Evolutionary conservation across 2,888 invertebrate species (phyloP).

Genomic region (Eupithecia subumbrata): DNA sequence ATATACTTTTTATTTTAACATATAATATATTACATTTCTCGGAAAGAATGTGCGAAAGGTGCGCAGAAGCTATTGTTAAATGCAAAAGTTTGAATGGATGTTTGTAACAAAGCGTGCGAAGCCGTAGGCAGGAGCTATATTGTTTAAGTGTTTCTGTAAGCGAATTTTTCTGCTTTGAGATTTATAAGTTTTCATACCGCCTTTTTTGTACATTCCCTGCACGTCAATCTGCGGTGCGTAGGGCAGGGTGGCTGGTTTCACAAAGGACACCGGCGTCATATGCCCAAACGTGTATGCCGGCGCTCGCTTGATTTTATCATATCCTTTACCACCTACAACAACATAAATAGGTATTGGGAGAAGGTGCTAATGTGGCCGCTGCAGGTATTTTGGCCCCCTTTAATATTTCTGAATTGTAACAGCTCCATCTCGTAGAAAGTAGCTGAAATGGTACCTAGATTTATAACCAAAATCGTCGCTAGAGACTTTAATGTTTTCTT

Average conservation of each 20-base stretch:
- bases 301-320: conserved; percentile 65
- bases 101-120: neutral
- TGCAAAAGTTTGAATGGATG: neutral
- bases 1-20: no score
- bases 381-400: no score
- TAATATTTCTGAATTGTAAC: no score
- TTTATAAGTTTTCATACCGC: conserved; percentile 41
- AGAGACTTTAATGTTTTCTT: no score
- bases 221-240: conserved; percentile 62
- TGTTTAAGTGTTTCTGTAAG: neutral
- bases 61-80: neutral
- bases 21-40: no score
- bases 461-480: no score
- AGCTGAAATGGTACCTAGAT: no score
- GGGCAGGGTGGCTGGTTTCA: conserved; percentile 53
- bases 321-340: conserved; percentile 67
- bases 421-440: no score
- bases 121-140: neutral
- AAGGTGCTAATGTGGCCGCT: no score
- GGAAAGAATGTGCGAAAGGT: neutral
- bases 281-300: conserved; percentile 74
- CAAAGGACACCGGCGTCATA: conserved; percentile 47
- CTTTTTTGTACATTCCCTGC: conserved; percentile 54
- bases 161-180: neutral
- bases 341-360: conserved; percentile 3